Evolutionary conservation across 2,888 invertebrate species (phyloP).

Genomic region (Junonia oenone): DNA sequence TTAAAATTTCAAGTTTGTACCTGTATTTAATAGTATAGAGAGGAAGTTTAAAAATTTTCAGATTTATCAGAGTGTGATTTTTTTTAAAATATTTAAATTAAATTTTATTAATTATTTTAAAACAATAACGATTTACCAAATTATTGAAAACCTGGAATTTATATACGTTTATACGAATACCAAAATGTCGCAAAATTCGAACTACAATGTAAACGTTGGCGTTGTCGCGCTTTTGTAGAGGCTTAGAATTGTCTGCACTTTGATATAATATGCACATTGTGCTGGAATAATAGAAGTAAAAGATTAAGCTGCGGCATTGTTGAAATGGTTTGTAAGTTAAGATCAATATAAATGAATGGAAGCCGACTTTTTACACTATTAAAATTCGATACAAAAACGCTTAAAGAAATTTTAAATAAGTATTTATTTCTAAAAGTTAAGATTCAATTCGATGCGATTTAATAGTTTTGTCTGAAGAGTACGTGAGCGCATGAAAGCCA

Average conservation of each 20-base stretch:
- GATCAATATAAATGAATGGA: constrained; percentile 40
- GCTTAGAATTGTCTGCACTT: neutral
- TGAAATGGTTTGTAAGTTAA: constrained; percentile 23
- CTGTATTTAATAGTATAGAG: too few species aligned
- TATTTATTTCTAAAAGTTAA: neutral
- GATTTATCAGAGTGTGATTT: too few species aligned
- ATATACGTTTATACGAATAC: neutral
- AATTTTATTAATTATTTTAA: too few species aligned
- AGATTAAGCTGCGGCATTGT: constrained; percentile 21
- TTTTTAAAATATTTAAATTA: too few species aligned
- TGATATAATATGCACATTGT: constrained; percentile 13
- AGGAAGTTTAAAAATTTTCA: too few species aligned
- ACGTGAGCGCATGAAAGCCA: constrained; percentile 1
- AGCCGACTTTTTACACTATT: constrained; percentile 26
- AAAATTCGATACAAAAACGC: neutral
- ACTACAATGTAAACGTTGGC: neutral
- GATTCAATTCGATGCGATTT: too few species aligned
- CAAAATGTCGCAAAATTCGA: neutral
- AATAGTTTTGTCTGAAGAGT: neutral
- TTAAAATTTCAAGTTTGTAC: too few species aligned
- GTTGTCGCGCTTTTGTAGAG: constrained; percentile 5
- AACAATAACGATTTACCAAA: too few species aligned
- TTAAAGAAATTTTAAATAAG: neutral
- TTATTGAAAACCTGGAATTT: neutral
- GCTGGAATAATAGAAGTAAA: constrained; percentile 14